Percentiles rank a stretch among this genome's conserved stretches.
These are phyloP conservation scores for Anagrus nilaparvatae DNA, from an alignment of 1,140 invertebrate genomes.

Conservation along the genomic window DNA sequence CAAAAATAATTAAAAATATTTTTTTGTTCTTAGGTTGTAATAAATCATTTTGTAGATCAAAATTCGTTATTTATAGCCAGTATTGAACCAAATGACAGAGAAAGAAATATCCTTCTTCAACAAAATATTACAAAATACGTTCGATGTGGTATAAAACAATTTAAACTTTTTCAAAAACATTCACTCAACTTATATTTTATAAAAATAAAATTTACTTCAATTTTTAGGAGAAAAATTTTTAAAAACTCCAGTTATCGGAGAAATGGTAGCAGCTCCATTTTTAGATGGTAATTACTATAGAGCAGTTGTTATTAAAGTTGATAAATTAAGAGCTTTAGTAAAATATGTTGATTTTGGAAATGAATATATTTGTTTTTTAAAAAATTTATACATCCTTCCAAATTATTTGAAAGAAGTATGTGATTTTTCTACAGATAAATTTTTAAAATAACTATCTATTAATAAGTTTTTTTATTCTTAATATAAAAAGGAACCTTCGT, in stretches of 20 bases:
- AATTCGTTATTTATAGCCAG: conserved; percentile 21
- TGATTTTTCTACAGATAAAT: conserved; percentile 5
- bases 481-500: conserved; percentile 15
- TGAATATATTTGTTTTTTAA: conserved; percentile 16
- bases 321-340: conserved; percentile 18
- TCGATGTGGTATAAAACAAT: conserved; percentile 17
- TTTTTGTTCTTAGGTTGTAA: conserved; percentile 5
- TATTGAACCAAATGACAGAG: conserved; percentile 18
- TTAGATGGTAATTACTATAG: conserved; percentile 32
- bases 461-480: conserved; percentile 10
- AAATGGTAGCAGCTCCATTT: conserved; percentile 31
- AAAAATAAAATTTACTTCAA: background rate
- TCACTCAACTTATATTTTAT: background rate
- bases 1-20: conserved; percentile 1
- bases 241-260: conserved; percentile 20
- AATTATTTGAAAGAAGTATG: conserved; percentile 25
- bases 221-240: conserved; percentile 20
- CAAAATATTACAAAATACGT: conserved; percentile 27
- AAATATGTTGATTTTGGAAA: conserved; percentile 36
- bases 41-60: conserved; percentile 9
- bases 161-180: background rate
- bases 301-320: conserved; percentile 25
- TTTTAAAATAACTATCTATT: conserved; percentile 1
- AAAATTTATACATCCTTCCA: conserved; percentile 22
- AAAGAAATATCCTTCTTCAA: conserved; percentile 21